phyloP scores from a whole-genome alignment of 2,888 invertebrate species.

The Drosophila mayaguana region DNA sequence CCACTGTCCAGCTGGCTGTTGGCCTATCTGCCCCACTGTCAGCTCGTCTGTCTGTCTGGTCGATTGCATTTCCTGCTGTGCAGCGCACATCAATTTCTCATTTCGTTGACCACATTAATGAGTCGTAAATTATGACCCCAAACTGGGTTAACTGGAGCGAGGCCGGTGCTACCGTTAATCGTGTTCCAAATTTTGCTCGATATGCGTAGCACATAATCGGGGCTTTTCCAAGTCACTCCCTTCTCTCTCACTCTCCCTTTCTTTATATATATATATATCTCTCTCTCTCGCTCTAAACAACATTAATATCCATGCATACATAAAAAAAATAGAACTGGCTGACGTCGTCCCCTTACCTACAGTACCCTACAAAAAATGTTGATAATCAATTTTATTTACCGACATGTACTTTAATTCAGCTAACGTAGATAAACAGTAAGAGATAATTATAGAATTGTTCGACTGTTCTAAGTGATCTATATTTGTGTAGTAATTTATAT shows the following conservation, averaged over 20 bases:
- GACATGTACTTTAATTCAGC: neutral
- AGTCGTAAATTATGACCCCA: conserved; percentile 70
- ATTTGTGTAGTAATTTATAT: too few relatives aligned
- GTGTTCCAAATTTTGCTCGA: conserved; percentile 10
- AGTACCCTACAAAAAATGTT: neutral
- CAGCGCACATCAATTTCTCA: conserved; percentile 64
- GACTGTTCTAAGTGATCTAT: neutral
- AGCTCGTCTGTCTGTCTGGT: conserved; percentile 12
- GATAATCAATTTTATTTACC: neutral
- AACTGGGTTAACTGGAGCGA: conserved; percentile 66
- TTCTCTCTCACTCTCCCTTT: neutral
- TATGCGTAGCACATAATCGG: conserved; percentile 7
- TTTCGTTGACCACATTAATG: conserved; percentile 73
- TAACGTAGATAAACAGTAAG: neutral
- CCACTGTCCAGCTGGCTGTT: conserved; percentile 29
- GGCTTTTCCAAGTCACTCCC: neutral
- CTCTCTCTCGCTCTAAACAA: neutral
- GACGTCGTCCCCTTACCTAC: neutral
- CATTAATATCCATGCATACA: conserved; percentile 42
- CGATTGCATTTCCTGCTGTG: conserved; percentile 67
- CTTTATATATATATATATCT: too few relatives aligned
- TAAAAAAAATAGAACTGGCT: conserved; percentile 4
- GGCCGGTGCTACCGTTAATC: conserved; percentile 36
- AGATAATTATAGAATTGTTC: neutral
- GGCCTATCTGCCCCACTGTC: conserved; percentile 26